phyloP scores from a whole-genome alignment of 1,140 invertebrate species.

The Scaptomyza graminum region DNA sequence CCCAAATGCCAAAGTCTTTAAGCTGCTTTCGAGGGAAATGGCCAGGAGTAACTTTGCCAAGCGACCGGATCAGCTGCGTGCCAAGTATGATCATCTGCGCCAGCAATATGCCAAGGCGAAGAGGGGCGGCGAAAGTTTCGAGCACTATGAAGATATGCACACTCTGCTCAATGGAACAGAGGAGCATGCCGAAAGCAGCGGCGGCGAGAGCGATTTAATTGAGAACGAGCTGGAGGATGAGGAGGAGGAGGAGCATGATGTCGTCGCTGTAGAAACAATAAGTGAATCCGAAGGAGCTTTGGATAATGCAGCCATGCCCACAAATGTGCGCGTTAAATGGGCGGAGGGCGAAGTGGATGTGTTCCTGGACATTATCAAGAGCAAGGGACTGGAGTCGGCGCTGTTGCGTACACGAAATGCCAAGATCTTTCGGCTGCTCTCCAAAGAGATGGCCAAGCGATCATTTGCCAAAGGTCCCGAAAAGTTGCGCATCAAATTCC shows the following conservation, averaged over 20 bases:
- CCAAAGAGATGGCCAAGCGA: conserved; percentile 61
- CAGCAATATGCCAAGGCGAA: conserved; percentile 40
- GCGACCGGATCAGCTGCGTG: conserved; percentile 45
- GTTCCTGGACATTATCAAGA: conserved; percentile 51
- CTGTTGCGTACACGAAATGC: conserved; percentile 62
- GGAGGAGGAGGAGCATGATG: conserved; percentile 31
- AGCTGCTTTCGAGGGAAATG: conserved; percentile 50
- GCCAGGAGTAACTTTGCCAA: conserved; percentile 29
- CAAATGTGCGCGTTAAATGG: conserved; percentile 59
- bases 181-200: conserved; percentile 30
- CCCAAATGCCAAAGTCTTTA: conserved; percentile 57
- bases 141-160: conserved; percentile 43
- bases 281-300: conserved; percentile 45
- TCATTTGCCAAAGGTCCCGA: conserved; percentile 47
- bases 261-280: too few relatives aligned
- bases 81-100: conserved; percentile 51
- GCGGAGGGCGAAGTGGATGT: conserved; percentile 57
- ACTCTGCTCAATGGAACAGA: conserved; percentile 8
- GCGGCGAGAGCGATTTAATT: conserved; percentile 4
- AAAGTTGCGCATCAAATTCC: conserved; percentile 68
- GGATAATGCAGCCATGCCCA: conserved; percentile 25
- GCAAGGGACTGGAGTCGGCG: conserved; percentile 49
- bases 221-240: conserved; percentile 39
- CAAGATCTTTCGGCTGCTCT: conserved; percentile 60
- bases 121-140: conserved; percentile 24